Percentiles rank a stretch among this genome's conserved stretches.
phyloP scores from a whole-genome alignment of 2,888 invertebrate genomes.

The Eremobia ochroleuca region DNA sequence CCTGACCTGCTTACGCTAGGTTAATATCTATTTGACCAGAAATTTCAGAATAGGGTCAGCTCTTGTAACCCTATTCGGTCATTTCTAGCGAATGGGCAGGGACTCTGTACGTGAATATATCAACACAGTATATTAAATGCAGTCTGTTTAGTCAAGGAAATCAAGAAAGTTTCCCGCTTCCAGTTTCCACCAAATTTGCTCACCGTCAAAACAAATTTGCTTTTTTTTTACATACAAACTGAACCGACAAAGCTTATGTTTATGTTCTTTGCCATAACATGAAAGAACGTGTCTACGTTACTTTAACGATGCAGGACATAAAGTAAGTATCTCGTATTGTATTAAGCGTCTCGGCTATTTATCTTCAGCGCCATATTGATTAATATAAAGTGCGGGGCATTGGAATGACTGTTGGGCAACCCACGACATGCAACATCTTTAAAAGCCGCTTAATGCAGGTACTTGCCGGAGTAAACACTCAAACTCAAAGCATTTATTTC shows the following conservation, averaged over 20 bases:
- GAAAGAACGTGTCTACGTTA: slow-evolving; percentile 10
- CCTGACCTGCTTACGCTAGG: neutral
- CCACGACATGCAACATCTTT: slow-evolving; percentile 44
- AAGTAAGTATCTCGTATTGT: slow-evolving; percentile 25
- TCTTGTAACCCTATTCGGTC: neutral
- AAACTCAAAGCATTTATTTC: too few relatives aligned
- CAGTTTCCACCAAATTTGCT: neutral
- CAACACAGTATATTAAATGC: neutral
- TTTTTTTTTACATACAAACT: neutral
- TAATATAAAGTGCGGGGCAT: slow-evolving; percentile 63
- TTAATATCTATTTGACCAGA: neutral
- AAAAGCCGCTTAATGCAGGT: slow-evolving; percentile 42
- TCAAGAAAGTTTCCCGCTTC: too few relatives aligned
- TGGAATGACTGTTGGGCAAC: slow-evolving; percentile 58
- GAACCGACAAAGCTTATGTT: slow-evolving; percentile 15
- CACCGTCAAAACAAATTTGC: neutral
- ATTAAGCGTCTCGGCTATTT: slow-evolving; percentile 56
- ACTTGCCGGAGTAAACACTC: slow-evolving; percentile 8
- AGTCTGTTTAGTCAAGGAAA: neutral
- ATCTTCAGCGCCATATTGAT: slow-evolving; percentile 66
- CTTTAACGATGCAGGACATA: slow-evolving; percentile 32
- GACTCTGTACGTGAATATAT: neutral
- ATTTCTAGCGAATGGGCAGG: neutral
- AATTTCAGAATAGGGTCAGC: neutral
- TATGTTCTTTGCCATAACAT: slow-evolving; percentile 1